phyloP scores from a whole-genome alignment of 2,797 vertebrate species.

The Enteromius thamalakanensis region DNA sequence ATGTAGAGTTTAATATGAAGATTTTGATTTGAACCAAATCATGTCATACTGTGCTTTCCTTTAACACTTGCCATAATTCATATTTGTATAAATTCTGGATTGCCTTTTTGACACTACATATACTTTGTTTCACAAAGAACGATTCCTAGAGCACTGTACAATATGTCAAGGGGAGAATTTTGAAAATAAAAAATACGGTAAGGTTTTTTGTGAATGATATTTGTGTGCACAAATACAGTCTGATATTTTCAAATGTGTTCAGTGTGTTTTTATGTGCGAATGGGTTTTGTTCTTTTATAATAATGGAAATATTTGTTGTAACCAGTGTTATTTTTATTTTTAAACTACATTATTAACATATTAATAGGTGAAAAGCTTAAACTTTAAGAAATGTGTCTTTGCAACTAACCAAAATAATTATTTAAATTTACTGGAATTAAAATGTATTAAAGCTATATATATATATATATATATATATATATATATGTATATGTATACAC shows the following conservation, averaged over 20 bases:
- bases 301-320: background rate
- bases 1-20: background rate
- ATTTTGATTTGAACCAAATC: conserved; percentile 4
- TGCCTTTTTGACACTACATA: background rate
- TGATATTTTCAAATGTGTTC: conserved; percentile 2
- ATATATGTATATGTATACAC: too few species aligned
- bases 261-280: background rate
- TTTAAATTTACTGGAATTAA: background rate
- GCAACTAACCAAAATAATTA: background rate
- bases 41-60: conserved; percentile 1
- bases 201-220: background rate
- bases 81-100: background rate
- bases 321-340: background rate
- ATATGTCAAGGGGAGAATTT: background rate
- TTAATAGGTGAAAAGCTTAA: background rate
- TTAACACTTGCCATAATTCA: background rate
- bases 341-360: background rate
- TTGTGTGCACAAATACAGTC: conserved; percentile 34
- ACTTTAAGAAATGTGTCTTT: background rate
- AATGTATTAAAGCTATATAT: background rate
- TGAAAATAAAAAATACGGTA: background rate
- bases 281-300: background rate
- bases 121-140: background rate
- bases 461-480: too few species aligned
- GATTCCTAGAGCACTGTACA: background rate